Base-by-base conservation (phyloP, 2,113 vertebrate species). In the Macaca mulatta region DNA sequence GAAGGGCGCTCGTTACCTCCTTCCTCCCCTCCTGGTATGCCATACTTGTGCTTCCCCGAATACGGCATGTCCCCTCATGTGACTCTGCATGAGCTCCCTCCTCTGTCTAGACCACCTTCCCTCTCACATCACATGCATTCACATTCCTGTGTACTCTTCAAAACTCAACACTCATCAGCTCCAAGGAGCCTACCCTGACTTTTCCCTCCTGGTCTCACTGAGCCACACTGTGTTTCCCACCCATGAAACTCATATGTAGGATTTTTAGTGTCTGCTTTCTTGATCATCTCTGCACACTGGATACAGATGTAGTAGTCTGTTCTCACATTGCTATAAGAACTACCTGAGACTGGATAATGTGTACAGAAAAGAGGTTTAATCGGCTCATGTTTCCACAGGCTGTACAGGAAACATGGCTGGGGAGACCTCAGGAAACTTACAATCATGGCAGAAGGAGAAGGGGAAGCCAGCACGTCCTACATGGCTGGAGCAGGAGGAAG, bases 1-100 rank as follows among this genome's bases (percentile, higher is more conserved):
- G 40, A 78, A 11, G 52, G 3, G 11, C 12, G 22, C 27, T 35
- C 0, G 40, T n/a, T 10, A 6, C 52, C 50, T 82, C 23, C 40
- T 69, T 10, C 57, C 27, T 82, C 17, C 9, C 40, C 18, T 90
- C 40, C 83, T 11, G 8, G 25, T 20, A 9, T 27, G 52, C 8
- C 5, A 1, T 20, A 0, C 10, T 45, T n/a, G 4, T n/a, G 35
- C 32, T 43, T 86, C 30, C 61, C 35, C 0, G 2, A 14, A 7
- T 32, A 25, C 50, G 30, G 2, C 17, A 0, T 0, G 1, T 72
- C 72, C 81, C 23, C 45, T 50, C 23, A 0, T 13, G 23, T 67
- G 81, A 57, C 20, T 77, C 22, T 6, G 9, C 2, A 2, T 14
- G 87, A 2, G 3, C 30, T 69, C 57, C 25, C 61, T 72, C n/a